Evolutionary conservation across 2,888 invertebrate species (phyloP), one percentile per base, ranked within the genome.

Genomic region (Cephalotes varians): DNA sequence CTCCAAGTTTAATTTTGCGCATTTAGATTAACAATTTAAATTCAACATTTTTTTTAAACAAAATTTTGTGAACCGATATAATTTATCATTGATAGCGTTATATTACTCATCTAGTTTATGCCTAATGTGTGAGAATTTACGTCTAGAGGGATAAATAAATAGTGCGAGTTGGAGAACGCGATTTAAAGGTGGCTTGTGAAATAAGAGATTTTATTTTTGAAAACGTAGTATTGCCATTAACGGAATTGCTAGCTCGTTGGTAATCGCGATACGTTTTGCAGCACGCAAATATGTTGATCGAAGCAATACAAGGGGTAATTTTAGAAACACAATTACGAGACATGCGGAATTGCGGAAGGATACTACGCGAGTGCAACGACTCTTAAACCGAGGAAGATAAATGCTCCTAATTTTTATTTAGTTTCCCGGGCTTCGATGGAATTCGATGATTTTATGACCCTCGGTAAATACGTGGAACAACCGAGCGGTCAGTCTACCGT

Each of bases 401-500:
- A 71, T 18, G 25, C 31, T 47, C 12, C 28, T 73, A 6, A 34
- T 51, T 54, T 60, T 84, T 51, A 73, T 72, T 60, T 28, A 25
- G 51, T 47, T 37, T 80, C 80, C 74, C 83, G 82, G 82, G 86
- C 72, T 87, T 67, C 31, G 67, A 31, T 47, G 31, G 44, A 87
- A 86, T 91, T 87, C 83, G 79, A 73, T 54, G 83, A 73, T 88
- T 92, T 90, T 88, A 88, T 82, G 86, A 86, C 79, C 54, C 83
- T 90, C 71, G 47, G 87, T 77, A 88, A 86, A 84, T 64, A 87
- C 62, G 21, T 28, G 28, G 18, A n/a, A 80, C 88, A 86, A 86
- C 85, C 82, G 77, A 85, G 69, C 83, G 80, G 83, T 80, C 84
- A 69, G 67, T 88, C 86, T 91, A 91, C 73, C 88, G 90, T 91